Conservation (phyloP, 2,797 vertebrate genomes). For the Onychomys arenicola region DNA sequence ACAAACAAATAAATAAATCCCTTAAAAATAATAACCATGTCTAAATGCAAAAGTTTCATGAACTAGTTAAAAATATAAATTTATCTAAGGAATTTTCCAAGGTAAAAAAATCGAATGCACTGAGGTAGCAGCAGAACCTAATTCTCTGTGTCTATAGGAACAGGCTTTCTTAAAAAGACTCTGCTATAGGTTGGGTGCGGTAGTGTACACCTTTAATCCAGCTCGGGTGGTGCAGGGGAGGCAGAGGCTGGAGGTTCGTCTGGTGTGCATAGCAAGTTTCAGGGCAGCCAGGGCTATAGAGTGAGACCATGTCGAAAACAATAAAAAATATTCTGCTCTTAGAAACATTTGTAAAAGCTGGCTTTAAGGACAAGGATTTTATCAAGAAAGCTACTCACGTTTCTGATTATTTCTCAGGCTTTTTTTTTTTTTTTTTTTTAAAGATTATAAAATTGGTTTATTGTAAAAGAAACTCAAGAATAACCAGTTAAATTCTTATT, state of each 20-base stretch:
- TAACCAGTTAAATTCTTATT: constrained; percentile 89
- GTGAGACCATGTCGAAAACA: not conserved
- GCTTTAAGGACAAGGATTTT: not conserved
- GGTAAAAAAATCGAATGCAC: not conserved
- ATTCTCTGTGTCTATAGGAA: not conserved
- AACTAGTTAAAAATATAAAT: not conserved
- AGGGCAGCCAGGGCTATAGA: not conserved
- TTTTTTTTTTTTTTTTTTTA: too few relatives aligned
- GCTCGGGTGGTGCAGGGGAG: too few relatives aligned
- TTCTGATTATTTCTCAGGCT: not conserved
- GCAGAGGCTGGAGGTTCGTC: not conserved
- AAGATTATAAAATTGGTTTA: constrained; percentile 86
- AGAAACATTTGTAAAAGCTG: not conserved
- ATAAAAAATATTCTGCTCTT: not conserved
- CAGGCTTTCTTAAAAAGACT: not conserved
- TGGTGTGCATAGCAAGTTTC: not conserved
- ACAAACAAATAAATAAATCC: too few relatives aligned
- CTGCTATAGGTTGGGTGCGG: not conserved
- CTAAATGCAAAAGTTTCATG: not conserved
- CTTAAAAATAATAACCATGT: not conserved
- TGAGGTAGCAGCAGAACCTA: not conserved
- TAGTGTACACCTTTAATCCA: not conserved
- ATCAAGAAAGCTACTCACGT: not conserved
- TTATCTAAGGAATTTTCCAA: not conserved
- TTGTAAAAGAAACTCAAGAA: constrained; percentile 89